phyloP scores from a whole-genome alignment of 2,113 vertebrate genomes.

The Nycticebus coucang region DNA sequence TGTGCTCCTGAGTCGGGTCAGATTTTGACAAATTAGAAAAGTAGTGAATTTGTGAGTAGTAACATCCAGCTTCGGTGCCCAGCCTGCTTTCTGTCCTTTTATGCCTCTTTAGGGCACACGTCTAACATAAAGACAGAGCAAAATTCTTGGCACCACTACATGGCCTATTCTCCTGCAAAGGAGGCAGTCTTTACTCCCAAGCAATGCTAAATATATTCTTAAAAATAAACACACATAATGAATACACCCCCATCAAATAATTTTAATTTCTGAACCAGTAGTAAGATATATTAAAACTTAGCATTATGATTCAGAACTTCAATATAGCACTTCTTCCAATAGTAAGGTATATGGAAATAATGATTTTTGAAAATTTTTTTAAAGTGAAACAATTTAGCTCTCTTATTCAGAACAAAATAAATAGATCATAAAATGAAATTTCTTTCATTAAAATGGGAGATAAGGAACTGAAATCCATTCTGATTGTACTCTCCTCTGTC shows the following conservation, averaged over 20 bases:
- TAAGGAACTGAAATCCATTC: not conserved
- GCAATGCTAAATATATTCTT: not conserved
- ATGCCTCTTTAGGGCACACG: not conserved
- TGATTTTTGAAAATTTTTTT: not conserved
- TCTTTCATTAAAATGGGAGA: not conserved
- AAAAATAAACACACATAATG: not conserved
- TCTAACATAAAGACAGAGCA: not conserved
- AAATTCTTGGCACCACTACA: not conserved
- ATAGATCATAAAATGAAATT: not conserved
- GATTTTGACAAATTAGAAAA: not conserved
- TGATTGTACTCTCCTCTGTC: not conserved
- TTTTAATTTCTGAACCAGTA: slow-evolving; percentile 43
- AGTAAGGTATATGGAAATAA: not conserved
- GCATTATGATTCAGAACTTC: not conserved
- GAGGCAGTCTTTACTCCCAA: not conserved
- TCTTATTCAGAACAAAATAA: not conserved
- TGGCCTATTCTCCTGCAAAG: not conserved
- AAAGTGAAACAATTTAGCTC: not conserved
- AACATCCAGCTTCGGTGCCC: not conserved
- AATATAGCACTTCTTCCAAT: not conserved
- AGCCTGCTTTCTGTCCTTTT: not conserved
- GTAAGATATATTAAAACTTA: slow-evolving; percentile 3
- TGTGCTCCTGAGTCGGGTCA: not conserved
- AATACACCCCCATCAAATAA: not conserved
- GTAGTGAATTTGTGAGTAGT: not conserved